Evolutionary conservation across 2,888 invertebrate species (phyloP).

Genomic region (Aromia moschata): DNA sequence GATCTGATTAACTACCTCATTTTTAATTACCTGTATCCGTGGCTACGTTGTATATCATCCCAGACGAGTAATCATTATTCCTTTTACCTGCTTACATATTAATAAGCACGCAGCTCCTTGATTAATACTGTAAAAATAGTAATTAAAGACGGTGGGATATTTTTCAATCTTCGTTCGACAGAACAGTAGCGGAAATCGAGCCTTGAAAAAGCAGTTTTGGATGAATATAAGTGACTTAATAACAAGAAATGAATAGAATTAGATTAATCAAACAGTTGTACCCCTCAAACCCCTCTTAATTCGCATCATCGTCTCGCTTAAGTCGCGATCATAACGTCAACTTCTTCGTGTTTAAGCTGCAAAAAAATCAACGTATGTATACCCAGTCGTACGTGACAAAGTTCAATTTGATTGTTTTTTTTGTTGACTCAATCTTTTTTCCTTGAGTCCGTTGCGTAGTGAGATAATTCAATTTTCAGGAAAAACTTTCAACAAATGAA

Average conservation of each 20-base stretch:
- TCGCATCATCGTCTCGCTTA: too few relatives aligned
- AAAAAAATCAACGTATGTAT: too few relatives aligned
- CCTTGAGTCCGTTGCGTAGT: too few relatives aligned
- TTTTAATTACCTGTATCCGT: slow-evolving; percentile 4
- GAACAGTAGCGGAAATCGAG: slow-evolving; percentile 14
- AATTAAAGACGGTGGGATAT: not conserved
- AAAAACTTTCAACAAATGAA: too few relatives aligned
- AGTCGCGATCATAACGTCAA: too few relatives aligned
- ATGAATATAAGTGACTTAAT: not conserved
- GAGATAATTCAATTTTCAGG: too few relatives aligned
- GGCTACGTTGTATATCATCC: slow-evolving; percentile 4
- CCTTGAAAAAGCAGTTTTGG: slow-evolving; percentile 3
- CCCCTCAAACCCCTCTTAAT: too few relatives aligned
- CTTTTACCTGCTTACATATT: not conserved
- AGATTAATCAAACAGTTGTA: too few relatives aligned
- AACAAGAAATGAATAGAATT: not conserved
- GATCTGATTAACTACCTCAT: slow-evolving; percentile 5
- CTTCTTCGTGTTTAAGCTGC: too few relatives aligned
- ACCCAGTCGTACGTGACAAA: too few relatives aligned
- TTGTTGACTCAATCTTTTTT: too few relatives aligned
- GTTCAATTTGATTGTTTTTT: too few relatives aligned
- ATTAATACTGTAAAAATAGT: slow-evolving; percentile 17
- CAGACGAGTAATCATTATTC: slow-evolving; percentile 6
- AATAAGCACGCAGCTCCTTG: slow-evolving; percentile 7
- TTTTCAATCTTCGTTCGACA: not conserved